Percentiles rank a stretch among this genome's conserved stretches.
phyloP scores from a whole-genome alignment of 2,797 vertebrate species.

The Melopsittacus undulatus region DNA sequence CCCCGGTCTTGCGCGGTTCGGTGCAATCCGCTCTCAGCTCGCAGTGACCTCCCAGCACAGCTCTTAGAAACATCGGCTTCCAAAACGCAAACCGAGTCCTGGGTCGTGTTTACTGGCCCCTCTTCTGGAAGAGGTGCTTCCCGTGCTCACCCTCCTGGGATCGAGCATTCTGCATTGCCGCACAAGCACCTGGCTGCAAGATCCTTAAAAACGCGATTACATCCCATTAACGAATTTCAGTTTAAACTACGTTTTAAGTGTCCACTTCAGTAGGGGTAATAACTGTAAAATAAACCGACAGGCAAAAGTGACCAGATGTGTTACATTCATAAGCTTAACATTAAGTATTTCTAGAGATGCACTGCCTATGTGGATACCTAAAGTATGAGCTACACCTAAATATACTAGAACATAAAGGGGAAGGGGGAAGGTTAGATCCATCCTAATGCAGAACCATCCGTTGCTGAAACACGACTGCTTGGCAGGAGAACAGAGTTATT shows the following conservation, averaged over 20 bases:
- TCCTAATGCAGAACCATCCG: not conserved
- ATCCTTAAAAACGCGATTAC: not conserved
- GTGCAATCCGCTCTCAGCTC: not conserved
- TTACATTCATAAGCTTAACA: not conserved
- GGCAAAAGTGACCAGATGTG: not conserved
- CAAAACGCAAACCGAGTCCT: no score
- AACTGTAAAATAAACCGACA: not conserved
- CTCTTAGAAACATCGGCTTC: not conserved
- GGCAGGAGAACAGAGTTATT: not conserved
- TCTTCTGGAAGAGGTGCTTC: not conserved
- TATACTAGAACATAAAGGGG: not conserved
- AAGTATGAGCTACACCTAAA: not conserved
- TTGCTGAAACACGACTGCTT: not conserved
- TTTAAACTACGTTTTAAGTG: not conserved
- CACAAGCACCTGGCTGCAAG: no score
- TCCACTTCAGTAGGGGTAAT: not conserved
- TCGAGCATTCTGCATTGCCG: rapidly evolving
- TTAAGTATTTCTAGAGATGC: not conserved
- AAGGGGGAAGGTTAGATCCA: no score
- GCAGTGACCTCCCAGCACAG: no score
- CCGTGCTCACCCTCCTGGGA: rapidly evolving
- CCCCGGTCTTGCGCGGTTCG: rapidly evolving
- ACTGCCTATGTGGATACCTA: not conserved
- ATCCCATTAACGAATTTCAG: not conserved
- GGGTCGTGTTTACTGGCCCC: rapidly evolving